Conservation (phyloP, 2,113 vertebrate genomes). For the zebrafish (Danio rerio) region GRCz12tu NC_133183.1:5858001-5858500, state of each 20-base stretch:
- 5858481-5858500: neutral
- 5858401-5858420: neutral
- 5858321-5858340: conserved; percentile 69
- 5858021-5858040: too few relatives aligned
- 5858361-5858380: conserved; percentile 54
- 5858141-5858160: neutral
- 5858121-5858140: neutral
- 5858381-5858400: conserved; percentile 57
- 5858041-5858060: too few relatives aligned
- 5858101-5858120: neutral
- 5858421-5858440: neutral
- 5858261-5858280: neutral
- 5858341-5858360: conserved; percentile 37
- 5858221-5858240: neutral
- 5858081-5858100: conserved; percentile 7
- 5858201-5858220: neutral
- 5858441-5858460: too few relatives aligned
- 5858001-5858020: too few relatives aligned
- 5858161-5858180: neutral
- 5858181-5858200: neutral
- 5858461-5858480: neutral
- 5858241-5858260: neutral
- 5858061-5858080: too few relatives aligned
- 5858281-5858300: neutral
- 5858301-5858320: conserved; percentile 53